Evolutionary conservation across 2,113 vertebrate genomes (phyloP), one percentile per base, ranked within the genome.

Genomic region (Daubentonia madagascariensis): DNA sequence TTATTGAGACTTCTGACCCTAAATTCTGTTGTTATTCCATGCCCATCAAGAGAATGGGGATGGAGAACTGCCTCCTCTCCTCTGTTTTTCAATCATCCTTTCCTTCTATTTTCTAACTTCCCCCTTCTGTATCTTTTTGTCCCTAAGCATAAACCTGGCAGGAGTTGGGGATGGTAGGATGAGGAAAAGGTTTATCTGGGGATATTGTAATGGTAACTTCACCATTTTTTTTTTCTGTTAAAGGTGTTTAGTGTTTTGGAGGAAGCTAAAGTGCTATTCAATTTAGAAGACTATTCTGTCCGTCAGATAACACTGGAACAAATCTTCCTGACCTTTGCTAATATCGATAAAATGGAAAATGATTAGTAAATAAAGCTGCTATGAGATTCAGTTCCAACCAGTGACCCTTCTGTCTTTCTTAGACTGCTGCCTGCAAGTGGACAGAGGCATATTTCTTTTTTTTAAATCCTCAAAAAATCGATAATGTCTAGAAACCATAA

Each of bases 271-370:
- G 99, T 99, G 98, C 99, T 99, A 94, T 99, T 99, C 96, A 94
- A 81, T 70, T 98, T 99, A 85, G 99, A 99, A 75, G 99, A 99
- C 98, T 99, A 99, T 97, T 99, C 99, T 0, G 98, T 99, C 97
- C 99, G 99, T 98, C 99, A 99, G 98, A 99, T 99, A 90, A 99
- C 99, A 6, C 98, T 99, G 98, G 99, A 99, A 98, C 99, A 63
- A 63, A 63, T 63, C 59, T 63, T 99, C 98, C 99, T 99, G 98
- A 99, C 99, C 98, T 99, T 99, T 94, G 99, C 99, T 78, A 95
- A 97, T 79, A 22, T 4, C 18, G 89, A 92, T 59, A 86, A 83
- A 63, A 45, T 10, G 50, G 50, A 25, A 81, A 37, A 4, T 37
- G 13, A 16, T n/a, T 8, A 73, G 67, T 3, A 78, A 94, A 91